phyloP scores from a whole-genome alignment of 2,113 vertebrate species.

The Odobenus rosmarus region DNA sequence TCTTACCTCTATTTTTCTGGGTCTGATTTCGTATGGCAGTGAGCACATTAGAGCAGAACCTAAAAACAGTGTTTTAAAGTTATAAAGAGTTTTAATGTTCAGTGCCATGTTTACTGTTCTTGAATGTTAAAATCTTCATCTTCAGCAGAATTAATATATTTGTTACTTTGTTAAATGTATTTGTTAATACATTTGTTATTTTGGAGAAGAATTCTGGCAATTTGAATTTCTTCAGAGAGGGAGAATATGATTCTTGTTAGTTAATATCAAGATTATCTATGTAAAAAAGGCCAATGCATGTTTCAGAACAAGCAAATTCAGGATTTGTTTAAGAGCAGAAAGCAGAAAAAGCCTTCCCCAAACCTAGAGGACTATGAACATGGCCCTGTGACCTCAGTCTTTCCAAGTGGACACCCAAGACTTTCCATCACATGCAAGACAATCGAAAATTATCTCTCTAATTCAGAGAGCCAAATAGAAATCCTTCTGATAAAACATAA shows the following conservation, averaged over 20 bases:
- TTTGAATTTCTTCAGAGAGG: neutral
- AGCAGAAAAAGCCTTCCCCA: neutral
- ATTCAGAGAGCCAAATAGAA: neutral
- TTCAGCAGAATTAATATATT: neutral
- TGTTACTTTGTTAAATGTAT: neutral
- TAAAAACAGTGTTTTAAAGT: neutral
- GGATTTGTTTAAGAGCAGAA: neutral
- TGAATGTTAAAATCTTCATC: slow-evolving; percentile 14
- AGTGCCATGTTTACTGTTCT: neutral
- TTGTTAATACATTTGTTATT: neutral
- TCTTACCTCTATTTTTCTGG: neutral
- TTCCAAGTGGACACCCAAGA: neutral
- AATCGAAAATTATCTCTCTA: neutral
- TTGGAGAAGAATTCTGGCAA: neutral
- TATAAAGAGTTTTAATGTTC: slow-evolving; percentile 26
- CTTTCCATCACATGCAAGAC: neutral
- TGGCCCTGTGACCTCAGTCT: neutral
- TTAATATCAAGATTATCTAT: neutral
- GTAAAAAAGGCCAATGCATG: neutral
- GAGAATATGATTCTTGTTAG: neutral
- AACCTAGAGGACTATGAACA: neutral
- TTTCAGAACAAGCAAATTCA: neutral
- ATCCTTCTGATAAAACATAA: neutral
- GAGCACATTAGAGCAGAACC: neutral
- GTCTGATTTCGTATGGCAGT: neutral